Evolutionary conservation across 1,140 invertebrate species (phyloP), one percentile per base, ranked within the genome.

Genomic region (Physella acuta): DNA sequence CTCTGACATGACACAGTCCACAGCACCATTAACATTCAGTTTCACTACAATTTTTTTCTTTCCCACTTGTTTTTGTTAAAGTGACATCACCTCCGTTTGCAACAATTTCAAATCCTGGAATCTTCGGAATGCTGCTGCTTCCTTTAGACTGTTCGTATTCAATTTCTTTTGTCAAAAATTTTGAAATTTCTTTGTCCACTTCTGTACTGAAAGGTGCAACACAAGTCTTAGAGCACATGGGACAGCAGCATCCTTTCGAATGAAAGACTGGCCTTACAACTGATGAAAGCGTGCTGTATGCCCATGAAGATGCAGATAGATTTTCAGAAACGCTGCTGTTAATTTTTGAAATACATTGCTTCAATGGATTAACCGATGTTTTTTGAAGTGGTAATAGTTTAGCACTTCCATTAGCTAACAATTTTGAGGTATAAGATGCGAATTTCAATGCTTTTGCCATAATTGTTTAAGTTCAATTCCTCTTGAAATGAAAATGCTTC

Each of bases 151-250:
- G 49, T 51, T 74, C 75, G 55, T 70, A 71, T 16, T 63, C 24
- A 26, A 76, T 75, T 58, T 76, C 72, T 20, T 75, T 73, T 11
- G 73, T 71, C 65, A 74, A 68, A 56, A 73, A 73, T 39, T 71
- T 71, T 44, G 70, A 71, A 17, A 76, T 36, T 60, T 76, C 75
- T 53, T 72, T 73, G 60, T 76, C 75, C 39, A 74, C 75, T 76
- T 64, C 16, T n/a, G n/a, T n/a, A n/a, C n/a, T n/a, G n/a, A n/a
- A n/a, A 3, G 2, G 2, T 31, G 62, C 62, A 20, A 52, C 52
- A 30, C 30, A 28, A 28, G 31, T 51, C 14, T 53, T 53, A n/a
- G 2, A 17, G 30, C 44, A 51, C n/a, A 24, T 30, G 2, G 28
- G 26, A 34, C 62, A 64, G 1, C 28, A 1, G 28, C 30, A 33